Percentiles rank a stretch among this genome's conserved stretches.
These are phyloP conservation scores for Pseudanteris insignis DNA, from an alignment of 2,888 invertebrate species.

Conservation along the genomic window DNA sequence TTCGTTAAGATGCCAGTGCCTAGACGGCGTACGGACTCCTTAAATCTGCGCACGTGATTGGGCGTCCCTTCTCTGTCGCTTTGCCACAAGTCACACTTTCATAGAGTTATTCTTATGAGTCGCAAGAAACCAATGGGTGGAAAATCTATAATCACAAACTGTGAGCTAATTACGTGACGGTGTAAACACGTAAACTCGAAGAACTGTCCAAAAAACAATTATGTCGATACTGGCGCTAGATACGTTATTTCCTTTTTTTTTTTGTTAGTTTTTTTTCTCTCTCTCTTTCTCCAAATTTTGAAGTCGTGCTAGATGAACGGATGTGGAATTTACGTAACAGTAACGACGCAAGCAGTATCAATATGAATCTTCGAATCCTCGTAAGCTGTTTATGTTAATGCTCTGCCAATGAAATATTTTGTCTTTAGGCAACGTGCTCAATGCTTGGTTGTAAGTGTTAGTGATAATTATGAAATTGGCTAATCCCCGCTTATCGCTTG, in stretches of 20 bases:
- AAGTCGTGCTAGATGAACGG: too few relatives aligned
- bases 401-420: too few relatives aligned
- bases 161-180: too few relatives aligned
- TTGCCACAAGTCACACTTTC: constrained; percentile 57
- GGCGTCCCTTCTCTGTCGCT: constrained; percentile 67
- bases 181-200: neutral
- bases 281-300: too few relatives aligned
- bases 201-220: constrained; percentile 15
- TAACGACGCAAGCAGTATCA: constrained; percentile 14
- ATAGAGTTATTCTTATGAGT: constrained; percentile 30
- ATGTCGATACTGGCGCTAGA: constrained; percentile 37
- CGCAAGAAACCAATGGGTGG: constrained; percentile 16
- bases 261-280: too few relatives aligned
- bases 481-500: constrained; percentile 39
- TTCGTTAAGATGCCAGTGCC: too few relatives aligned
- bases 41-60: constrained; percentile 64
- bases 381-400: constrained; percentile 32
- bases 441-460: constrained; percentile 30
- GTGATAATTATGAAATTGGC: constrained; percentile 23
- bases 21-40: constrained; percentile 60
- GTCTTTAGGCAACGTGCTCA: constrained; percentile 11
- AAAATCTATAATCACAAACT: too few relatives aligned
- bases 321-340: too few relatives aligned
- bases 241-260: too few relatives aligned
- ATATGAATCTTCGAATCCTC: constrained; percentile 26